phyloP scores from a whole-genome alignment of 1,140 invertebrate species.

The Megalopta genalis region DNA sequence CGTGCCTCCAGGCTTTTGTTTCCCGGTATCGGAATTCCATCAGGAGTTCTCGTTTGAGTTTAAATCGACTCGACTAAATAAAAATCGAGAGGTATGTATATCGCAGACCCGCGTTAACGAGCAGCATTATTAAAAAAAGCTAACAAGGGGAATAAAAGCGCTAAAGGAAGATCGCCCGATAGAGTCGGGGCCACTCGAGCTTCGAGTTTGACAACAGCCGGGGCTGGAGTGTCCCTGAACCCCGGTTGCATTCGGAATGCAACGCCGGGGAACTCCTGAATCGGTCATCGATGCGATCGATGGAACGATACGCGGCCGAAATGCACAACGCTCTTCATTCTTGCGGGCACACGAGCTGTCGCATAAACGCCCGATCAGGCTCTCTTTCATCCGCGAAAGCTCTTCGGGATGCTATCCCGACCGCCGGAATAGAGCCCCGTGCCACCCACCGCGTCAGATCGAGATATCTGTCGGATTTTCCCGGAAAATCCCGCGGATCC shows the following conservation, averaged over 20 bases:
- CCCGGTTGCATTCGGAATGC: background rate
- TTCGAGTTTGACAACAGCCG: background rate
- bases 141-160: too few relatives aligned
- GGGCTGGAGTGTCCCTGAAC: conserved; percentile 11
- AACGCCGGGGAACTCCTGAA: background rate
- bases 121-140: too few relatives aligned
- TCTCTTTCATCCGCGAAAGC: background rate
- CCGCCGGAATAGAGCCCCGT: background rate
- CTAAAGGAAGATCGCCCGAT: too few relatives aligned
- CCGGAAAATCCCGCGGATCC: background rate
- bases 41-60: too few relatives aligned
- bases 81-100: too few relatives aligned
- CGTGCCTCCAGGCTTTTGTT: too few relatives aligned
- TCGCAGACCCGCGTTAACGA: too few relatives aligned
- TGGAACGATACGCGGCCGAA: background rate
- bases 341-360: background rate
- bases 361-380: background rate
- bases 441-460: background rate
- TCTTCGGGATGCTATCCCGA: background rate
- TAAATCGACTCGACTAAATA: too few relatives aligned
- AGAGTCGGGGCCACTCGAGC: too few relatives aligned
- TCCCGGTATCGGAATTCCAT: too few relatives aligned
- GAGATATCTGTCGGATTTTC: conserved; percentile 28
- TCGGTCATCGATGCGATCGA: conserved; percentile 12
- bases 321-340: background rate